Evolutionary conservation across 2,113 vertebrate species (phyloP).

Genomic region (Sapajus apella): DNA sequence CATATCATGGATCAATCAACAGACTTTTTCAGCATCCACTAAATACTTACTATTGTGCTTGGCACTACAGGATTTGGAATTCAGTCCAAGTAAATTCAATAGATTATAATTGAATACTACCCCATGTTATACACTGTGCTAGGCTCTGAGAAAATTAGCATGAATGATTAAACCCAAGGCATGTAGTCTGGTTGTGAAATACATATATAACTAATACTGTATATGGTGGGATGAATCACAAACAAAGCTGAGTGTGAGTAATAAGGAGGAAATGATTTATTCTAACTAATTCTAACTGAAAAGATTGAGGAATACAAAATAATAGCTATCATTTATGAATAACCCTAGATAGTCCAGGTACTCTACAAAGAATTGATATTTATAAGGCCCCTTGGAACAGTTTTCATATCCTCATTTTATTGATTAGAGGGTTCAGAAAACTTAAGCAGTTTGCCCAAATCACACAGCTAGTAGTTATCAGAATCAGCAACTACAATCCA

Average conservation of each 20-base stretch:
- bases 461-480: neutral
- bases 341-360: neutral
- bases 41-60: neutral
- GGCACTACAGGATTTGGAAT: slow-evolving; percentile 19
- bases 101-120: neutral
- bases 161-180: neutral
- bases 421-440: neutral
- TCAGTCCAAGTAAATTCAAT: neutral
- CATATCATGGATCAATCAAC: neutral
- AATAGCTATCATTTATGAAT: slow-evolving; percentile 2
- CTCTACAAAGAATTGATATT: slow-evolving; percentile 1
- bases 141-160: neutral
- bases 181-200: neutral
- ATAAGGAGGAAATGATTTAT: slow-evolving; percentile 8
- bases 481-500: neutral
- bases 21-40: neutral
- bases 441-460: neutral
- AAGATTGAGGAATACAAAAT: neutral
- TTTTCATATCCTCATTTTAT: neutral
- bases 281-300: neutral
- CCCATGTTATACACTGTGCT: neutral
- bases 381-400: neutral
- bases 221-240: neutral
- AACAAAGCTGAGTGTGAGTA: neutral
- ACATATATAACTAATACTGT: neutral